Evolutionary conservation across 2,113 vertebrate species (phyloP), one percentile per base, ranked within the genome.

Genomic region (Patagioenas fasciata): DNA sequence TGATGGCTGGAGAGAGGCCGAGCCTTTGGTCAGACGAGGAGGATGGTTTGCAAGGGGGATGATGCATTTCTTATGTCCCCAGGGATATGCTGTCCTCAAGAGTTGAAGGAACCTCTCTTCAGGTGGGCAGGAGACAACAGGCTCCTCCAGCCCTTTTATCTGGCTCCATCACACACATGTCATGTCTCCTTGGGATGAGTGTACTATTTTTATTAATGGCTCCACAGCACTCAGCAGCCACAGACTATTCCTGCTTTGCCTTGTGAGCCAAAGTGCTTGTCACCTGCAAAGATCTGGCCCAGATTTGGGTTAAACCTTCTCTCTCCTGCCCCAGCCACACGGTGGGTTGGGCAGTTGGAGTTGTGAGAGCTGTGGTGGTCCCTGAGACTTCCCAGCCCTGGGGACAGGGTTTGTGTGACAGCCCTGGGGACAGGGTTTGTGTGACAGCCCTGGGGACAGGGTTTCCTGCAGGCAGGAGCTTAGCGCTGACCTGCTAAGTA

Each of bases 301-400:
- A 8, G 34, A 8, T 40, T 10, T 51, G 54, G 31, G 40, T 71
- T 71, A 58, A 81, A 65, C 23, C 24, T 40, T 47, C 18, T n/a
- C 31, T 80, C 15, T 62, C 29, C 38, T 48, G 16, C 58, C 69
- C 50, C 31, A 14, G 4, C 18, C 44, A 2, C 13, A 0, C 0
- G 2, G 24, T 29, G 31, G 2, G 28, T 7, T 23, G 38, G 44
- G 34, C 3, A 8, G 20, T 57, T 61, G 10, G 19, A 13, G 16
- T 8, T 74, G 66, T 79, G 66, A 19, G 53, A 15, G 64, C 47
- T 47, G 66, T 21, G 21, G 25, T 31, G 48, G 36, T 42, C 17
- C 36, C 74, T 0, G 1, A 40, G 57, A 13, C 21, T 51, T 15
- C 44, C 40, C 26, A 8, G 15, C n/a, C 34, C n/a, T n/a, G n/a